Conservation (phyloP, 1,140 invertebrate genomes). For the Holotrichia oblita region DNA sequence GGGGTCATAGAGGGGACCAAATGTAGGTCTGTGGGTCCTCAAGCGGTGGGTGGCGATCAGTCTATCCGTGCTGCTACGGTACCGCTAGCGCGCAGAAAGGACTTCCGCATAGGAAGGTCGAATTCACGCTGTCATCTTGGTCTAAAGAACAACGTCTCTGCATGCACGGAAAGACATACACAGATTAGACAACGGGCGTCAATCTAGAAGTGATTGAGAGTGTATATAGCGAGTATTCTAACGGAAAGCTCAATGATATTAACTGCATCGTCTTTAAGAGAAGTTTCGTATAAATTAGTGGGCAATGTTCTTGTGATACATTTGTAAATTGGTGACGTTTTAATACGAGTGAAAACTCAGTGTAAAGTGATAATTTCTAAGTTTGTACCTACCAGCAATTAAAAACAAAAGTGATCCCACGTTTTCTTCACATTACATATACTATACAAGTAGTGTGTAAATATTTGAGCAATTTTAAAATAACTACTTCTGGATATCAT, state of each 20-base stretch:
- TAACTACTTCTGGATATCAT: background rate
- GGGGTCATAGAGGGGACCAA: constrained; percentile 53
- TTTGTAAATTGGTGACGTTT: constrained; percentile 1
- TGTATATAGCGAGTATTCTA: background rate
- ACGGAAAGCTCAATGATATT: background rate
- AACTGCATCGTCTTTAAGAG: background rate
- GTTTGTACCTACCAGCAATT: background rate
- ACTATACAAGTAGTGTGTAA: constrained; percentile 2
- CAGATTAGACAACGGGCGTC: background rate
- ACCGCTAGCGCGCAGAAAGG: constrained; percentile 53
- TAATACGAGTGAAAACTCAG: background rate
- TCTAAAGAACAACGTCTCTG: constrained; percentile 28
- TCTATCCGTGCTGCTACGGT: constrained; percentile 51
- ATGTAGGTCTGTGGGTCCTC: constrained; percentile 54
- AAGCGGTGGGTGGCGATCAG: constrained; percentile 54
- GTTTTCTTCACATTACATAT: background rate
- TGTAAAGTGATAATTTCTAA: constrained; percentile 23
- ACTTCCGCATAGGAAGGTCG: constrained; percentile 54
- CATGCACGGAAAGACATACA: constrained; percentile 28
- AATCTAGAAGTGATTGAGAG: constrained; percentile 7
- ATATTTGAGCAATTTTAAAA: background rate
- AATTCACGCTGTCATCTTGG: constrained; percentile 28
- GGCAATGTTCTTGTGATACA: background rate
- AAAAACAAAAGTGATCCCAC: constrained; percentile 25
- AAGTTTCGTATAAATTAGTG: constrained; percentile 11